These are phyloP conservation scores for Sebastes steindachneri DNA, from an alignment of 2,797 vertebrate genomes.

Conservation along the genomic window DNA sequence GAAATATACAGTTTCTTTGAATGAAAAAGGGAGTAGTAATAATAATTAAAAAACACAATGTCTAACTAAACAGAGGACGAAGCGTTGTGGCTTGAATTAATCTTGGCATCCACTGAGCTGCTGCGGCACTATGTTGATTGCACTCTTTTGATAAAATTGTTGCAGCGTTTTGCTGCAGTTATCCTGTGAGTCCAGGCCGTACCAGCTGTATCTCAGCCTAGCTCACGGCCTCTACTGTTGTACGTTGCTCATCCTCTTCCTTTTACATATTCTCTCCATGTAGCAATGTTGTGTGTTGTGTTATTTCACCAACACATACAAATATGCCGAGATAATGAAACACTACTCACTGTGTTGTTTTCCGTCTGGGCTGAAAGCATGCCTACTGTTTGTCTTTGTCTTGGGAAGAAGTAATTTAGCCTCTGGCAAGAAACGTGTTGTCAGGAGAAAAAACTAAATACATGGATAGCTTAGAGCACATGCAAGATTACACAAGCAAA, in stretches of 20 bases:
- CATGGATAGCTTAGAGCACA: neutral
- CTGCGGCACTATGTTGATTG: slow-evolving; percentile 15
- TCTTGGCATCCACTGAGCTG: slow-evolving; percentile 15
- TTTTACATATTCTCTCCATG: neutral
- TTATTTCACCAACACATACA: neutral
- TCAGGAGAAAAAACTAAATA: slow-evolving; percentile 32
- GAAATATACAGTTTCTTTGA: neutral
- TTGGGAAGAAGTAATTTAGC: slow-evolving; percentile 37
- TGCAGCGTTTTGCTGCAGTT: slow-evolving; percentile 1
- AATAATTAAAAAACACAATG: neutral
- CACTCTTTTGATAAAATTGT: neutral
- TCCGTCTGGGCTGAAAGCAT: neutral
- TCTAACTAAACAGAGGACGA: neutral
- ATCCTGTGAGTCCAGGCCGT: neutral
- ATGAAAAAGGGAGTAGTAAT: neutral
- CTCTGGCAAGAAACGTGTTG: slow-evolving; percentile 19
- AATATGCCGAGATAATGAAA: slow-evolving; percentile 16
- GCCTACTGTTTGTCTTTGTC: slow-evolving; percentile 32
- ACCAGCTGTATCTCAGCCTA: neutral
- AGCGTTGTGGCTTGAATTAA: slow-evolving; percentile 14
- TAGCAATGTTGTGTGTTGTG: neutral
- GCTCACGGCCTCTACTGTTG: neutral
- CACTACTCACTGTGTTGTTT: neutral
- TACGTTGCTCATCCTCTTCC: neutral
- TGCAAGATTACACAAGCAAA: neutral